phyloP scores from a whole-genome alignment of 1,140 invertebrate species.

The Carcinoscorpius rotundicauda region DNA sequence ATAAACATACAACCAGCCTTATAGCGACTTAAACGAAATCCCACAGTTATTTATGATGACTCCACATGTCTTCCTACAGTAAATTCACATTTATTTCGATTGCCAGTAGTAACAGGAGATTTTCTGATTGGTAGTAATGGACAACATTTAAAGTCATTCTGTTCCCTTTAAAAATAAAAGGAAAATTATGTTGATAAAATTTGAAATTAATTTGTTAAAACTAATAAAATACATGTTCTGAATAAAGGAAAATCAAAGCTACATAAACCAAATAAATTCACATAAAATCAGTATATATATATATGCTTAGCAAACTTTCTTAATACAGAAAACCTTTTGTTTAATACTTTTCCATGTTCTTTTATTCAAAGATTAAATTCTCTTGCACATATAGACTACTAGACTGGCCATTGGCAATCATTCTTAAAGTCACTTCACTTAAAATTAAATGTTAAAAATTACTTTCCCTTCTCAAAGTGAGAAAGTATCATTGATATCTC shows the following conservation, averaged over 20 bases:
- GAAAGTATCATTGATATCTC: too few species aligned
- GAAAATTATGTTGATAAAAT: neutral
- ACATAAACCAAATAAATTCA: too few species aligned
- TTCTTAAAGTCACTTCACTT: too few species aligned
- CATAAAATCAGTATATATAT: too few species aligned
- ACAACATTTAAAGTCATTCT: slow-evolving; percentile 29
- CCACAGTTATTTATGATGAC: slow-evolving; percentile 57
- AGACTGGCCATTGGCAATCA: too few species aligned
- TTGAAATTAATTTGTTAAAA: neutral
- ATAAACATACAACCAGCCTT: slow-evolving; percentile 67
- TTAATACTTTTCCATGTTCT: neutral
- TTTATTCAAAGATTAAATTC: too few species aligned
- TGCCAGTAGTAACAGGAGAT: slow-evolving; percentile 51
- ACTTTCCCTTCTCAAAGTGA: too few species aligned
- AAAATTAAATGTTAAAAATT: too few species aligned
- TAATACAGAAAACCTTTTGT: neutral
- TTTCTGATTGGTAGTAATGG: slow-evolving; percentile 40
- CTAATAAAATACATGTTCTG: neutral
- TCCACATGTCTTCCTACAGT: slow-evolving; percentile 61
- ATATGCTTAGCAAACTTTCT: neutral
- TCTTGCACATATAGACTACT: too few species aligned
- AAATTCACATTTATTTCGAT: slow-evolving; percentile 98
- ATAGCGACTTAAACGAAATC: slow-evolving; percentile 78
- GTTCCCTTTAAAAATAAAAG: slow-evolving; percentile 12
- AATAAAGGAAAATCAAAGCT: too few species aligned